These are phyloP conservation scores for Phalangium opilio DNA, from an alignment of 2,888 invertebrate genomes.

Conservation along the genomic window DNA sequence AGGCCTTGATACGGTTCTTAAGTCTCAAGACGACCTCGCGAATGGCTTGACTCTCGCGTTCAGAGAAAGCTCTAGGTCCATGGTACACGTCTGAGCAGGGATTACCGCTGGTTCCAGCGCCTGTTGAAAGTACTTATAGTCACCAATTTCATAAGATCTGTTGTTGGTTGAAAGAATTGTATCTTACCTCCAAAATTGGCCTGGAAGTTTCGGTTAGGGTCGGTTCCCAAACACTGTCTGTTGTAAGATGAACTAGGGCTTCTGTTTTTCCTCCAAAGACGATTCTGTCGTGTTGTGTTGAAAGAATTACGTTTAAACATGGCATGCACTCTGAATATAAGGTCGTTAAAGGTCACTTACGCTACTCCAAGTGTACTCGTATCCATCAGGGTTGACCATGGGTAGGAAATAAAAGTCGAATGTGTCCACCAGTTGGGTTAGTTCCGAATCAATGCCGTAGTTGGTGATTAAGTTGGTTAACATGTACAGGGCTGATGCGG, in stretches of 20 bases:
- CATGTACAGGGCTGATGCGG: conserved; percentile 15
- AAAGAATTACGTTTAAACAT: not conserved
- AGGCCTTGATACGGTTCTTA: conserved; percentile 24
- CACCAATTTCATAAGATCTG: not conserved
- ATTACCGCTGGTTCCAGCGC: conserved; percentile 25
- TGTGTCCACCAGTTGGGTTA: conserved; percentile 12
- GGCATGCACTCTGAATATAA: too few species aligned
- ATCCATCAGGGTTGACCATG: conserved; percentile 16
- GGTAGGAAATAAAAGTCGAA: conserved; percentile 17
- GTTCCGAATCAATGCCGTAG: conserved; percentile 11
- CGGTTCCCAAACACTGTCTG: conserved; percentile 18
- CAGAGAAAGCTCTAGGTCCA: conserved; percentile 31
- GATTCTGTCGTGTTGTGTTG: too few species aligned
- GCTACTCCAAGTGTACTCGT: conserved; percentile 13
- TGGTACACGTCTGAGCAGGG: conserved; percentile 32
- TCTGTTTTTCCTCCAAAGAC: conserved; percentile 21
- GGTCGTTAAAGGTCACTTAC: conserved; percentile 11
- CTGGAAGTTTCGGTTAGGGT: conserved; percentile 21
- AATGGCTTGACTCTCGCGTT: conserved; percentile 30
- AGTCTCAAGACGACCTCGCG: conserved; percentile 18
- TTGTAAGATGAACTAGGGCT: conserved; percentile 6
- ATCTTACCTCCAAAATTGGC: not conserved
- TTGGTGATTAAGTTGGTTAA: conserved; percentile 10
- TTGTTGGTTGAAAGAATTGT: too few species aligned
- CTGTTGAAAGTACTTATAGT: not conserved